These are phyloP conservation scores for Tenthredo notha DNA, from an alignment of 2,888 invertebrate species.

Conservation along the genomic window DNA sequence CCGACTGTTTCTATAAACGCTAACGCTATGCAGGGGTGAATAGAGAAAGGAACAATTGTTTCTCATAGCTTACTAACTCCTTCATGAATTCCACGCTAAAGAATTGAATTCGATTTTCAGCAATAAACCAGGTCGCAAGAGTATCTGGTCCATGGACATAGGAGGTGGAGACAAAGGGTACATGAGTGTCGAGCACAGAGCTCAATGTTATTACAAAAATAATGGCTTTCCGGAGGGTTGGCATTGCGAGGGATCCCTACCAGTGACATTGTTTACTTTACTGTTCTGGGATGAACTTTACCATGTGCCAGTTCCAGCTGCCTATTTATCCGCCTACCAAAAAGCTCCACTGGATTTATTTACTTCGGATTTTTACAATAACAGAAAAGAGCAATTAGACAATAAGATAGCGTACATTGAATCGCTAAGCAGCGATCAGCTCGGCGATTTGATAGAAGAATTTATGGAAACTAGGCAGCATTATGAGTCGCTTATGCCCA, in stretches of 20 bases:
- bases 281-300: slow-evolving; percentile 92
- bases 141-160: slow-evolving; percentile 66
- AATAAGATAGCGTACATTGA: slow-evolving; percentile 78
- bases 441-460: slow-evolving; percentile 78
- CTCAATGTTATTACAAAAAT: slow-evolving; percentile 64
- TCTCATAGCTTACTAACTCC: background rate
- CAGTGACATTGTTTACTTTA: slow-evolving; percentile 83
- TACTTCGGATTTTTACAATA: slow-evolving; percentile 84
- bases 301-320: slow-evolving; percentile 80
- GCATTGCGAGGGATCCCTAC: slow-evolving; percentile 87
- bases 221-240: slow-evolving; percentile 70
- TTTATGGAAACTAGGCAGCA: slow-evolving; percentile 62
- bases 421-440: slow-evolving; percentile 73
- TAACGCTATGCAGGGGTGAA: slow-evolving; percentile 59
- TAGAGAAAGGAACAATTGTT: background rate
- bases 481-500: slow-evolving; percentile 66
- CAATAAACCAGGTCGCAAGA: slow-evolving; percentile 64
- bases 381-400: slow-evolving; percentile 83
- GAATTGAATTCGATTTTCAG: slow-evolving; percentile 57
- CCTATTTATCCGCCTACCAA: slow-evolving; percentile 85
- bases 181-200: slow-evolving; percentile 70
- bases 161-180: slow-evolving; percentile 60
- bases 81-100: background rate
- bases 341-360: slow-evolving; percentile 87
- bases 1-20: slow-evolving; percentile 58